Conservation (phyloP, 2,888 invertebrate genomes). For the Campoletis raptor region DNA sequence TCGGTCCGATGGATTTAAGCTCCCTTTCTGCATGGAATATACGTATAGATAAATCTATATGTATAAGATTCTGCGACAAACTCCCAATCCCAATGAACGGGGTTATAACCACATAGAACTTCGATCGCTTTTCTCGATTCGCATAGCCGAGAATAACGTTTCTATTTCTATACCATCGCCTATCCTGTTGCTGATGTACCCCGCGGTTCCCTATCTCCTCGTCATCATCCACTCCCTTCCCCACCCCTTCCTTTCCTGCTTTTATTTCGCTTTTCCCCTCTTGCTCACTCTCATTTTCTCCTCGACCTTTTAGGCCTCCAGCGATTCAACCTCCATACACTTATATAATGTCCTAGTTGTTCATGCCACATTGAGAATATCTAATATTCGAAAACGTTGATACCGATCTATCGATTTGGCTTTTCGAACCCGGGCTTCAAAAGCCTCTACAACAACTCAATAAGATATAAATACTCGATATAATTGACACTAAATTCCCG, state of each 20-base stretch:
- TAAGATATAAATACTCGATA: background rate
- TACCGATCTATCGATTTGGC: constrained; percentile 56
- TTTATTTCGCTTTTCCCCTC: constrained; percentile 13
- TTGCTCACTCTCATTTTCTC: constrained; percentile 3
- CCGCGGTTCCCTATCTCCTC: constrained; percentile 16
- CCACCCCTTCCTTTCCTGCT: background rate
- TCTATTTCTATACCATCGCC: constrained; percentile 23
- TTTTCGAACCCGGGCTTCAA: constrained; percentile 49
- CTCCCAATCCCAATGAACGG: constrained; percentile 61
- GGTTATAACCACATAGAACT: constrained; percentile 54
- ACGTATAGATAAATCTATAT: constrained; percentile 20
- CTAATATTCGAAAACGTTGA: constrained; percentile 55
- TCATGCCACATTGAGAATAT: constrained; percentile 1
- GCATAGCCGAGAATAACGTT: constrained; percentile 51
- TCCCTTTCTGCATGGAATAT: constrained; percentile 33
- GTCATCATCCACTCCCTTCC: constrained; percentile 27
- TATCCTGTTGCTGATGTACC: constrained; percentile 43
- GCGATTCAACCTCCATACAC: constrained; percentile 28
- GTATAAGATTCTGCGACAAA: constrained; percentile 42
- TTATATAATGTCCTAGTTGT: constrained; percentile 18
- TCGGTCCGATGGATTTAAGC: constrained; percentile 63
- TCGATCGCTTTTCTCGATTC: constrained; percentile 59
- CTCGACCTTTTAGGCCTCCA: constrained; percentile 45
- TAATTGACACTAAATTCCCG: background rate
- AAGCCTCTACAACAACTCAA: constrained; percentile 19